Base-by-base conservation (phyloP, 2,797 vertebrate species). In the Atherinosoma microstoma region DNA sequence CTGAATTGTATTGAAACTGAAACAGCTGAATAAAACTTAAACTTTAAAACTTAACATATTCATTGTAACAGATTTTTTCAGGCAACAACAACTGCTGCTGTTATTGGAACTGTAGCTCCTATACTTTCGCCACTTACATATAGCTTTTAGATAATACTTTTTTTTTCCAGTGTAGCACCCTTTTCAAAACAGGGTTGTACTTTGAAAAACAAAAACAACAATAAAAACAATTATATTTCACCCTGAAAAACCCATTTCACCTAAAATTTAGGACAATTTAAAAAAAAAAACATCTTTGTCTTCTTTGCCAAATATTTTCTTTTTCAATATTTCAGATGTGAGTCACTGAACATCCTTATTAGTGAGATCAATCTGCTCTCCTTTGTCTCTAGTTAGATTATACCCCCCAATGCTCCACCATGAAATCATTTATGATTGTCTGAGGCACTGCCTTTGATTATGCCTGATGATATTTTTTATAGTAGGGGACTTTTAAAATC, bases 351-450 rank as follows among this genome's bases (percentile, higher is more conserved):
- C 12, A 10, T 74, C 60, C 35, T 73, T 67, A 62, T 83, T 73
- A 70, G 67, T 22, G 30, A 30, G 27, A 73, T 45, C 8, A 24
- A 29, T 64, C 32, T 53, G 40, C 51, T 73, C 30, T 53, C 66
- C 40, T 75, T 34, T 60, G 38, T 64, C 68, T 62, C 65, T 32
- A 60, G 51, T 47, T 57, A 40, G 59, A 70, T 12, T 71, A 59
- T 63, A 67, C 53, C 57, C 68, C 56, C 42, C 1, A 80, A 47
- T 56, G 68, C 51, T 63, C 32, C 38, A 74, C 47, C 59, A 56
- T 78, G 20, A 64, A 84, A 79, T 56, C 63, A 87, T 86, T 82
- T 11, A 78, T 80, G 65, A 73, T 67, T 74, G 62, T 80, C 59
- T 80, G 69, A 73, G 58, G 56, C 42, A 4, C n/a, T 40, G 34